phyloP scores from a whole-genome alignment of 2,888 invertebrate genomes.

The Bugula neritina region DNA sequence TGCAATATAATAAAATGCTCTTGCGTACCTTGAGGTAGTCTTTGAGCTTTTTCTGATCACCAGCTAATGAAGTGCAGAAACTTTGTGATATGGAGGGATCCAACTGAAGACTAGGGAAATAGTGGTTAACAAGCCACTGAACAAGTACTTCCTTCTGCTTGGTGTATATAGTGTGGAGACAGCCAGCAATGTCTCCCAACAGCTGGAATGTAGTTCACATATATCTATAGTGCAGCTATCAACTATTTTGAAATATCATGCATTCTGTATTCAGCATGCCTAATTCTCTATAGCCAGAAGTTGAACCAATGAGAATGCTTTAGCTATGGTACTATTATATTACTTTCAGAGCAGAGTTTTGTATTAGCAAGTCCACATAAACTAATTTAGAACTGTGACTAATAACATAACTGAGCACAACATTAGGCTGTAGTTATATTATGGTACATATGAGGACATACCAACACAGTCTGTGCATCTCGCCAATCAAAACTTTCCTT shows the following conservation, averaged over 20 bases:
- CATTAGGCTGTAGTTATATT: no score
- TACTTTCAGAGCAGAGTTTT: no score
- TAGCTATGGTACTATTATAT: no score
- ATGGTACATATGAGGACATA: conserved; percentile 31
- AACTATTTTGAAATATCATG: no score
- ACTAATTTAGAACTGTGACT: no score
- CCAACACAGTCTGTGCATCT: conserved; percentile 57
- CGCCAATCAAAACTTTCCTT: conserved; percentile 56
- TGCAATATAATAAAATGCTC: no score
- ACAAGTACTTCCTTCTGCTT: conserved; percentile 37
- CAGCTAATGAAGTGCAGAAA: conserved; percentile 54
- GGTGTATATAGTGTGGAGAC: conserved; percentile 43
- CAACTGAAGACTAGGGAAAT: conserved; percentile 22
- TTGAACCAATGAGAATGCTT: no score
- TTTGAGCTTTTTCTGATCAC: conserved; percentile 54
- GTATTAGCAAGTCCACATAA: no score
- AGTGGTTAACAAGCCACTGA: neutral
- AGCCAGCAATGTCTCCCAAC: conserved; percentile 41
- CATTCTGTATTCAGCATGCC: no score
- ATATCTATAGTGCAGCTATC: no score
- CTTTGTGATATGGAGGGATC: conserved; percentile 37
- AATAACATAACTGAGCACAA: no score
- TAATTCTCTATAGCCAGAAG: no score
- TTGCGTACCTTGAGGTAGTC: conserved; percentile 56
- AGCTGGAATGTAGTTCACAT: conserved; percentile 36